Evolutionary conservation across 2,888 invertebrate species (phyloP).

Genomic region (Dione juno): DNA sequence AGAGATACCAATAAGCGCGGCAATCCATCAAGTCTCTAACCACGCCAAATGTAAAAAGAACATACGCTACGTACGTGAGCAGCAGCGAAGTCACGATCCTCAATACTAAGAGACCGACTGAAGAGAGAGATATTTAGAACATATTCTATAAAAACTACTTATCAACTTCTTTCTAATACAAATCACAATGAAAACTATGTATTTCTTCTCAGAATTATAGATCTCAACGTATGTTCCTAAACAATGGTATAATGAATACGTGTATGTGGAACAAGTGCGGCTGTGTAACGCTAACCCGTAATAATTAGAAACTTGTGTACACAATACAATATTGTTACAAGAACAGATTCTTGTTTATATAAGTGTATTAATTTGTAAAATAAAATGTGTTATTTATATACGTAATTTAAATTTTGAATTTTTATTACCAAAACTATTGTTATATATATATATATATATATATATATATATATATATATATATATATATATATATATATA

Average conservation of each 20-base stretch:
- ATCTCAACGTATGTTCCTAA: constrained; percentile 22
- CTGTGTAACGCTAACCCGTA: constrained; percentile 20
- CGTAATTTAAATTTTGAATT: no score
- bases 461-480: neutral
- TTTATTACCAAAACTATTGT: no score
- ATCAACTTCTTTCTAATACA: neutral
- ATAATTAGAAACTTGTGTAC: constrained; percentile 21
- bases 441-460: neutral
- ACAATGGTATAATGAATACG: constrained; percentile 19
- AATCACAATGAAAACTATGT: neutral
- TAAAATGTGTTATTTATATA: no score
- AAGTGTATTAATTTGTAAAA: constrained; percentile 2
- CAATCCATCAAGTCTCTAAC: no score
- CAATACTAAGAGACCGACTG: no score
- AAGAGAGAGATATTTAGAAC: no score
- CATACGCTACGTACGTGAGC: no score
- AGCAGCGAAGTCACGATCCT: no score
- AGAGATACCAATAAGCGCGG: no score
- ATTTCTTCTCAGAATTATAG: constrained; percentile 9
- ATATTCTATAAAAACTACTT: neutral
- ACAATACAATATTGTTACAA: constrained; percentile 18
- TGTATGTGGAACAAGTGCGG: neutral
- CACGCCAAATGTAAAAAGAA: no score
- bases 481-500: neutral
- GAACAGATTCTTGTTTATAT: neutral